Evolutionary conservation across 2,797 vertebrate genomes (phyloP).

Genomic region (Pitangus sulphuratus): DNA sequence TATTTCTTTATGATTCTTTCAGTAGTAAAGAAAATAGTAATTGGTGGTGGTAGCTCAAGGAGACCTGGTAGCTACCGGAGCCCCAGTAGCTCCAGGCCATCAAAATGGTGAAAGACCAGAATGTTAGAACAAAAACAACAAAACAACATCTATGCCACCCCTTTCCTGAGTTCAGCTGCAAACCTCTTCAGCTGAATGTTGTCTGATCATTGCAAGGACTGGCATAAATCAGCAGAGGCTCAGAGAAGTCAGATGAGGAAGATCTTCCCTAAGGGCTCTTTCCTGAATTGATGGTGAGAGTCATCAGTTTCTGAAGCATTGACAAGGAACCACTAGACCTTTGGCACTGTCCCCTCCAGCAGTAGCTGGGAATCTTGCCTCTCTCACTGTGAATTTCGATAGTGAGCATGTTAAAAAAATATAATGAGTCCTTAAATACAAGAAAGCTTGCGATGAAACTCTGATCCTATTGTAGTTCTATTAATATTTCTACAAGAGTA

Average conservation of each 20-base stretch:
- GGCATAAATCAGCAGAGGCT: neutral
- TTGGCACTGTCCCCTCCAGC: neutral
- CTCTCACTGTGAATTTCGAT: neutral
- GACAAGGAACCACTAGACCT: neutral
- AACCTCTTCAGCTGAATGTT: neutral
- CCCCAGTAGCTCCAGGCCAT: neutral
- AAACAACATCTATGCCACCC: neutral
- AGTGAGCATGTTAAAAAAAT: neutral
- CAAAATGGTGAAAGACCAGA: neutral
- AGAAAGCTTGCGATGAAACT: neutral
- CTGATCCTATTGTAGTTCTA: neutral
- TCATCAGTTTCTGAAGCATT: neutral
- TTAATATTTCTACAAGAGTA: neutral
- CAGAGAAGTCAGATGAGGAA: neutral
- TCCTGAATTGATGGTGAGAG: neutral
- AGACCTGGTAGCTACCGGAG: neutral
- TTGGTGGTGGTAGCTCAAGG: neutral
- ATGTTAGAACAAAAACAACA: neutral
- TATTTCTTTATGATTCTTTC: neutral
- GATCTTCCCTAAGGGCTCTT: neutral
- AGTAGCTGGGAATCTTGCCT: neutral
- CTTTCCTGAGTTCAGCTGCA: neutral
- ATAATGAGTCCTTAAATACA: neutral
- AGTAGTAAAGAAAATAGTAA: neutral
- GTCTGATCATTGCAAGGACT: neutral